Conservation (phyloP, 2,113 vertebrate genomes). For the Psettodes erumei region DNA sequence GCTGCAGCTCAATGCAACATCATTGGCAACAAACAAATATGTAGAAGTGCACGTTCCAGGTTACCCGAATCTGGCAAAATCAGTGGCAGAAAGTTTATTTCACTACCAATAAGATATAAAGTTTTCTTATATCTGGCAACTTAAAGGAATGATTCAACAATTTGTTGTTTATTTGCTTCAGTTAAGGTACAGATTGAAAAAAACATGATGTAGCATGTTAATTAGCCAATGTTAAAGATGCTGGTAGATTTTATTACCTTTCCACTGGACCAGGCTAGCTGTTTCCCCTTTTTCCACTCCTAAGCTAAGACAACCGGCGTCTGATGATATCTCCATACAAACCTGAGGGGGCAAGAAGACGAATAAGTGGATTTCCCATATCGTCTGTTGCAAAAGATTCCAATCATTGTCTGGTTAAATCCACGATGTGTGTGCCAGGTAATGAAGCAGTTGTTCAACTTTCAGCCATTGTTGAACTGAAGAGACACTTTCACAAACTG, state of each 20-base stretch:
- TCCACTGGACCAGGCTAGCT: neutral
- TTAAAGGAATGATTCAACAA: no score
- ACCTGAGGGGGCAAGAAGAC: neutral
- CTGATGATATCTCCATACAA: neutral
- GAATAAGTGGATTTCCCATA: neutral
- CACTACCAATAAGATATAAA: no score
- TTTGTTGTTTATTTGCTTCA: no score
- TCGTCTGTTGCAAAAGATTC: neutral
- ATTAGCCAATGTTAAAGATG: no score
- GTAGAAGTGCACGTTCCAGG: no score
- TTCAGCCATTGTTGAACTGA: neutral
- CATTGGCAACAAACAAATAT: neutral
- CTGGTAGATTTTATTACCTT: no score
- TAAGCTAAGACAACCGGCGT: neutral
- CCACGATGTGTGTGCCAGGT: neutral
- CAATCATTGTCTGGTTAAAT: neutral
- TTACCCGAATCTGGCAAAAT: no score
- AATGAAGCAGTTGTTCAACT: neutral
- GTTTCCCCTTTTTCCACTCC: neutral
- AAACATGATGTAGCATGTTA: no score
- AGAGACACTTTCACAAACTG: neutral
- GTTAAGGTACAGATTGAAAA: no score
- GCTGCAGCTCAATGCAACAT: neutral
- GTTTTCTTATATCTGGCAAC: no score
- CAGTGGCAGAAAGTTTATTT: no score